Evolutionary conservation across 2,113 vertebrate species (phyloP).

Genomic region (Pavo muticus): DNA sequence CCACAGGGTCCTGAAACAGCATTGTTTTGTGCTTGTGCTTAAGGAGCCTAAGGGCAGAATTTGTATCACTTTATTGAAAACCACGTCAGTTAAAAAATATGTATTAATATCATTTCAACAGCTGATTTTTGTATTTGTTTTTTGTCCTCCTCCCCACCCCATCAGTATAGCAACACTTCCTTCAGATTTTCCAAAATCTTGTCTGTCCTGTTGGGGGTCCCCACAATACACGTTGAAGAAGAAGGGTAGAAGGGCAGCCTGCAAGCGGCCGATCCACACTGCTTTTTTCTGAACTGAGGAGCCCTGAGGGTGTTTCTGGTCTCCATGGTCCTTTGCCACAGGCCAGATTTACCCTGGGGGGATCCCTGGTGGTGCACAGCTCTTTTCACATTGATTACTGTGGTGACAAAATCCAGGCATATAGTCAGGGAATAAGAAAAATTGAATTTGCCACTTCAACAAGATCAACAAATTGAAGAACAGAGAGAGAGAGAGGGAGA

Average conservation of each 20-base stretch:
- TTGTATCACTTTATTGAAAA: background rate
- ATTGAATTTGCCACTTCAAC: background rate
- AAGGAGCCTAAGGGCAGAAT: background rate
- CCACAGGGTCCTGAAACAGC: background rate
- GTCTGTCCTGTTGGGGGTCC: background rate
- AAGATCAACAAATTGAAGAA: background rate
- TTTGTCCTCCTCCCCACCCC: background rate
- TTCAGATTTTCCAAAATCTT: background rate
- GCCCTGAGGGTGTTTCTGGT: background rate
- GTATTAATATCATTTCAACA: background rate
- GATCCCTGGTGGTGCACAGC: background rate
- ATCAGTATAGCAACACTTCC: background rate
- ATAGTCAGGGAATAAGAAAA: background rate
- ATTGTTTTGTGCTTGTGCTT: background rate
- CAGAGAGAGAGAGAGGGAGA: too few species aligned
- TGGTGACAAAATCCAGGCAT: background rate
- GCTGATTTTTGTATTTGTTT: background rate
- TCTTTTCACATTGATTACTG: background rate
- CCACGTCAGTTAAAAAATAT: background rate
- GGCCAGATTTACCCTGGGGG: background rate
- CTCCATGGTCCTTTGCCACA: background rate
- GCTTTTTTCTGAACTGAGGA: background rate
- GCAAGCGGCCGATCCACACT: background rate
- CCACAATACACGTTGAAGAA: background rate
- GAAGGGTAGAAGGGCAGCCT: accelerated